Base-by-base conservation (phyloP, 2,888 invertebrate genomes). In the Acronicta psi region DNA sequence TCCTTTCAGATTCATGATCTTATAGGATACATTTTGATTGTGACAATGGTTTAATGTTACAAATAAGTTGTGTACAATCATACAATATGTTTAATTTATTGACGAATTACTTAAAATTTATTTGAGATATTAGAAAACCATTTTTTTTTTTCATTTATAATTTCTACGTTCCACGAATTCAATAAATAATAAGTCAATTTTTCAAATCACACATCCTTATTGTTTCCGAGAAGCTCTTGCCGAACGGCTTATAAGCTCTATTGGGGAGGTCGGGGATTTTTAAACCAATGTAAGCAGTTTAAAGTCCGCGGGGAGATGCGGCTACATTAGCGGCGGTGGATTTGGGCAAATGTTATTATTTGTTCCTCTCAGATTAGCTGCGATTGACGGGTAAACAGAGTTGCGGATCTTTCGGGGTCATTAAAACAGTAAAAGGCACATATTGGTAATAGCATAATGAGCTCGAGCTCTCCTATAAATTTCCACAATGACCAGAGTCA, bases 341-440 rank as follows among this genome's bases (percentile, higher is more conserved):
- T 85, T 84, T 79, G 70, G 60, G 79, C 83, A 90, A 90, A 91
- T 90, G 87, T 86, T 91, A 90, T 91, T 90, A 90, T 90, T 87
- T 84, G 77, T 80, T 77, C 50, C 55, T 65, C 65, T 62, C 62
- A 73, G 84, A 77, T 80, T 75, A 76, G 25, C 43, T 17, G 36
- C 49, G 69, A 77, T 79, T 72, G 80, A 68, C n/a, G 49, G 52
- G 38, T 43, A 56, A 36, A 20, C 47, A n/a, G 42, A 43, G 4
- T 16, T 44, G 31, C 7, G 20, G n/a, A 31, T 58, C n/a, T 18
- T 14, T 25, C 7, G 23, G 1, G 5, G 25, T 25, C 25, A 10
- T 25, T 25, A 8, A 25, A 25, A 25, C 8, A 25, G 25, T 8
- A 25, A 25, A 25, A 7, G 6, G 23, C 10, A 25, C 25, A 25